Conservation (phyloP, 2,888 invertebrate genomes). For the Dryocosmus kuriphilus region DNA sequence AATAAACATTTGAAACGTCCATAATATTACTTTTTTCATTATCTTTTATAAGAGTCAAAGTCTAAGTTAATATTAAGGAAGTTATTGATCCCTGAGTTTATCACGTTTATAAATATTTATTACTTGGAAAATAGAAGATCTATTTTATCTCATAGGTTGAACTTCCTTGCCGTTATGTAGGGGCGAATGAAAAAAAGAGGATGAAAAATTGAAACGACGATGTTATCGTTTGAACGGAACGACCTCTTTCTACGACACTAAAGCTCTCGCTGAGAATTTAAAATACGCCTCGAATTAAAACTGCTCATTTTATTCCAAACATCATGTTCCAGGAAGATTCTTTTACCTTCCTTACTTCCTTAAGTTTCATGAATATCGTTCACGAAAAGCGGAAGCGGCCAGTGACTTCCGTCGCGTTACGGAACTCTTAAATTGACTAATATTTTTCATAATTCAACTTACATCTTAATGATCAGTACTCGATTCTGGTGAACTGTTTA, state of each 20-base stretch:
- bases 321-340: conserved; percentile 31
- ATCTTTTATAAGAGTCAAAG: no score
- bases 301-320: conserved; percentile 28
- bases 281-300: conserved; percentile 34
- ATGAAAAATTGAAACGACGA: conserved; percentile 9
- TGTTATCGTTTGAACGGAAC: conserved; percentile 30
- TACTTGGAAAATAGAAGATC: background rate
- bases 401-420: conserved; percentile 18
- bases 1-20: no score
- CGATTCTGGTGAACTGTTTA: no score
- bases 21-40: no score
- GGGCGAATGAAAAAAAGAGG: conserved; percentile 1
- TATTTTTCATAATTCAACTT: background rate
- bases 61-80: no score
- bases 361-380: conserved; percentile 30
- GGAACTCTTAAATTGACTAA: background rate
- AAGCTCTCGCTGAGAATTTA: conserved; percentile 34
- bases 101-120: background rate
- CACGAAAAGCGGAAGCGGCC: background rate
- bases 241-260: conserved; percentile 19
- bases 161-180: background rate
- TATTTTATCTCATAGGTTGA: background rate
- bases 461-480: no score
- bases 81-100: no score
- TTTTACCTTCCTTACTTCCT: background rate